Evolutionary conservation across 2,113 vertebrate species (phyloP).

Genomic region (Asarcornis scutulata): DNA sequence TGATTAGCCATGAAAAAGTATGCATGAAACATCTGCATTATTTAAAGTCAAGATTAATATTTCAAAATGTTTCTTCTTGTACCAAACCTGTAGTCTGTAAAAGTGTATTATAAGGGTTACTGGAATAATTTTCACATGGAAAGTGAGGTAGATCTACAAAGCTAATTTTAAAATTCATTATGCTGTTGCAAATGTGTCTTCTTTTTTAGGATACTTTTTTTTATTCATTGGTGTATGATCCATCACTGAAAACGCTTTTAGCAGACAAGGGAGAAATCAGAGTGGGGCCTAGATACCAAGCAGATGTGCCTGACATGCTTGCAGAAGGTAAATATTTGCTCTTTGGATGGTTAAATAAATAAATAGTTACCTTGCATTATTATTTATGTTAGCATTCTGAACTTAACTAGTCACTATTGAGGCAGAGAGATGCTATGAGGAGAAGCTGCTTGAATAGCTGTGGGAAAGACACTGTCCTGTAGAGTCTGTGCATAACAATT

Average conservation of each 20-base stretch:
- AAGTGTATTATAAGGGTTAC: not conserved
- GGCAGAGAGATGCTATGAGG: not conserved
- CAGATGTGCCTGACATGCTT: constrained; percentile 96
- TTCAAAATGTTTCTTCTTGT: not conserved
- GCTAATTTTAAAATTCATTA: not conserved
- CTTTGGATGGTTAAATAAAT: not conserved
- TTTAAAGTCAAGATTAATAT: not conserved
- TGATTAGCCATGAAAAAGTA: not conserved
- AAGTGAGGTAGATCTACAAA: not conserved
- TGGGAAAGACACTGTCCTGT: not conserved
- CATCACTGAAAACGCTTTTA: constrained; percentile 93
- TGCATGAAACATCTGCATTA: not conserved
- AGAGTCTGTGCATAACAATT: not conserved
- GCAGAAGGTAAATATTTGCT: constrained; percentile 83
- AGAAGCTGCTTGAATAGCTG: not conserved
- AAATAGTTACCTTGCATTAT: not conserved
- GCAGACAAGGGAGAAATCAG: constrained; percentile 97
- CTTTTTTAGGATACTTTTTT: constrained; percentile 92
- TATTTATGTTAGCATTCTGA: not conserved
- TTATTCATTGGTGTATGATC: constrained; percentile 97
- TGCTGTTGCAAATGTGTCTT: not conserved
- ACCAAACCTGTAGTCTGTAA: not conserved
- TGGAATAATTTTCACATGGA: not conserved
- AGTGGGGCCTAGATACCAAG: constrained; percentile 96
- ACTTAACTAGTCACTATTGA: not conserved